Conservation (phyloP, 2,888 invertebrate genomes). For the Phyllotreta striolata region DNA sequence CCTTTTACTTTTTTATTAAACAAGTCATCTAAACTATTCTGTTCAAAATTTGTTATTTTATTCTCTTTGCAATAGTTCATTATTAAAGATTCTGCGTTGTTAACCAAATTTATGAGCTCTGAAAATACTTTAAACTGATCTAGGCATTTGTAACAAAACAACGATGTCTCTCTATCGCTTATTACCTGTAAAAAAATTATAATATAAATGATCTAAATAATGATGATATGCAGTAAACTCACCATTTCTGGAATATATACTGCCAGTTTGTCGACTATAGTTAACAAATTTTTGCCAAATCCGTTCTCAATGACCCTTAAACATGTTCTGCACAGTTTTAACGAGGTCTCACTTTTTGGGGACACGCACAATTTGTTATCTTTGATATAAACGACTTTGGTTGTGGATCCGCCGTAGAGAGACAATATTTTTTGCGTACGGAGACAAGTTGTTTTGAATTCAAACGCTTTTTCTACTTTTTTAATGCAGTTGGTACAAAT, state of each 20-base stretch:
- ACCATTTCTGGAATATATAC: constrained; percentile 34
- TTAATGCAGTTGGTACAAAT: constrained; percentile 25
- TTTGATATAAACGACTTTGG: constrained; percentile 19
- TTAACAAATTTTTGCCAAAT: constrained; percentile 21
- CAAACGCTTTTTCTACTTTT: constrained; percentile 30
- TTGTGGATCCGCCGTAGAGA: constrained; percentile 19
- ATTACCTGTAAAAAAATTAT: constrained; percentile 25
- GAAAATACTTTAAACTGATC: constrained; percentile 31
- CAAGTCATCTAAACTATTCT: constrained; percentile 22
- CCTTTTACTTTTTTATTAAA: background rate
- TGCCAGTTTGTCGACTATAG: constrained; percentile 23
- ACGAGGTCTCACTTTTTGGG: constrained; percentile 13
- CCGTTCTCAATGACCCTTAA: constrained; percentile 21
- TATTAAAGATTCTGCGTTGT: constrained; percentile 29
- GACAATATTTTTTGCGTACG: constrained; percentile 29
- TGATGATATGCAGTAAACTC: constrained; percentile 2
- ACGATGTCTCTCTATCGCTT: constrained; percentile 23
- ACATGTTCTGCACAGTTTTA: constrained; percentile 32
- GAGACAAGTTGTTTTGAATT: constrained; percentile 29
- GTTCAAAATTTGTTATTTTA: constrained; percentile 5
- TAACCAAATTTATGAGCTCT: constrained; percentile 21
- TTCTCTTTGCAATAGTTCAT: constrained; percentile 22
- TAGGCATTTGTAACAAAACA: constrained; percentile 32
- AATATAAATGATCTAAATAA: constrained; percentile 8
- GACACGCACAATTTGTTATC: constrained; percentile 26